Evolutionary conservation across 2,113 vertebrate species (phyloP), one percentile per base, ranked within the genome.

Genomic region (Octodon degus): DNA sequence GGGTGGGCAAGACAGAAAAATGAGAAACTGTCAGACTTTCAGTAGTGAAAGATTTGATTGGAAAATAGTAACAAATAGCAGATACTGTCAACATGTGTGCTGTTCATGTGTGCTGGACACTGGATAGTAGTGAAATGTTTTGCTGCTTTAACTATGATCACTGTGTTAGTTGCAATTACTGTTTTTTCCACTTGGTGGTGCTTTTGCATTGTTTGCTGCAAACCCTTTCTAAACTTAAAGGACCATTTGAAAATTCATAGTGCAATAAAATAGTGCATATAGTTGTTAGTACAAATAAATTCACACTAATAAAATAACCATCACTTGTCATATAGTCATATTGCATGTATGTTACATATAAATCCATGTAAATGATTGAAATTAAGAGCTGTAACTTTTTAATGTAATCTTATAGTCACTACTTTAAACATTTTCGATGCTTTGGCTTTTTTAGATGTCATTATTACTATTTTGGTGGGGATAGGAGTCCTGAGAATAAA

Each of bases 161-260:
- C 30, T 58, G 4, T 77, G 4, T 67, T 86, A 67, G 67, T 89
- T 97, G 96, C 92, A 92, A 25, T 96, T 96, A 79, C 34, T 67
- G 79, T 24, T 93, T 89, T 86, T 83, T 67, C 97, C 97, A 97
- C 97, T 97, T 55, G 97, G 30, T 95, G 97, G 97, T 96, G 97
- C 88, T 22, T 95, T 96, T 97, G 82, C 22, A 89, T 89, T 97
- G 65, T 43, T 86, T 94, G 81, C 20, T 91, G 8, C 20, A 90
- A 96, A 83, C 62, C 22, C 63, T 89, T 90, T 93, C 30, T 76
- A 82, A 94, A 74, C 81, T 89, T 83, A 40, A 27, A 25, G n/a
- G 82, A 93, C 34, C 19, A 68, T 96, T 95, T 86, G 24, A 85
- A 97, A 97, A 62, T 58, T 79, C 22, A 25, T 37, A 83, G 47